Evolutionary conservation across 2,797 vertebrate species (phyloP), one percentile per base, ranked within the genome.

Genomic region (Bradypodion pumilum): DNA sequence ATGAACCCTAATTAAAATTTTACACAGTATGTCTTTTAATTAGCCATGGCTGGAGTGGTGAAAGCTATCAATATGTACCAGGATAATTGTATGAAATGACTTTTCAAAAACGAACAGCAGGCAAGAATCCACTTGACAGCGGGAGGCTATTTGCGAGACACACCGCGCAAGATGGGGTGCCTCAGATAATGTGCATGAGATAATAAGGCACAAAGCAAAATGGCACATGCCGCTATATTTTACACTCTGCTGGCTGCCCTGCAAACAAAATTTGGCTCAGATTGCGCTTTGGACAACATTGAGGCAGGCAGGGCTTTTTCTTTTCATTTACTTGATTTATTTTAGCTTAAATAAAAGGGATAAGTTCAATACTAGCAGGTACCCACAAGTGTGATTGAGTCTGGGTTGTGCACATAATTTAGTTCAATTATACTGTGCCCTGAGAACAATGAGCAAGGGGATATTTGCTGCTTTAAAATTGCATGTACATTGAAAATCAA

Each of bases 1-100:
- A 84, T 83, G 92, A 94, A 94, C 93, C 90, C 94, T 95, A 96
- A 95, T 95, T 95, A 95, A 95, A 95, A 95, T 95, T 95, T 95
- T 95, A 94, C 93, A 94, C 94, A 91, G 89, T 91, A 87, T 92
- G 94, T 94, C 90, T 95, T 95, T 95, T 95, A 95, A 96, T 95
- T 95, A 95, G 94, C 91, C 42, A 0, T 92, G 92, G 91, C 91
- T 90, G 80, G 86, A 93, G 87, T 91, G 90, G 89, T 93, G 91
- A 93, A 94, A 94, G 92, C 93, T 95, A 94, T 95, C 94, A 94
- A 94, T 95, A 96, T 95, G 95, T 94, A 95, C 92, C 89, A 91
- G 92, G 92, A 92, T 95, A 94, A 95, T 94, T 94, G 94, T 93
- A 95, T 65, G 78, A 95, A 96, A 93, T 94, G 88, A 94, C 93